These are phyloP conservation scores for Sepioteuthis lessoniana DNA, from an alignment of 2,888 invertebrate species.

Conservation along the genomic window DNA sequence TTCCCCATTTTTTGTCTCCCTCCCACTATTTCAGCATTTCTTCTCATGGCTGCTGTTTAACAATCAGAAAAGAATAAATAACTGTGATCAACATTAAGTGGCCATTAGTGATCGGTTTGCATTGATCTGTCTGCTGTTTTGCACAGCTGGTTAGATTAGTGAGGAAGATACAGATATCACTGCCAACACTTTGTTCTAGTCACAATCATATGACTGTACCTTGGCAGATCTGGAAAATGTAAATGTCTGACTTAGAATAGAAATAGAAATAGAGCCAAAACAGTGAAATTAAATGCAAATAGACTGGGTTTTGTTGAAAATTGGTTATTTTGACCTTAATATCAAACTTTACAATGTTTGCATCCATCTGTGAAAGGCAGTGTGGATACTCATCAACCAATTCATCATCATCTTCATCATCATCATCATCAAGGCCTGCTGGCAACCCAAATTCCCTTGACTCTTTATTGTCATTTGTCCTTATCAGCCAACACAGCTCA, in stretches of 20 bases:
- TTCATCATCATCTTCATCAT: too few species aligned
- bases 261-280: neutral
- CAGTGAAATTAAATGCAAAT: neutral
- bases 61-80: neutral
- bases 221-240: neutral
- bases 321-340: too few species aligned
- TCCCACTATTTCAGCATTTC: neutral
- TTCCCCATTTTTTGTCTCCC: neutral
- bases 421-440: too few species aligned
- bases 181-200: neutral
- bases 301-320: neutral
- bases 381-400: too few species aligned
- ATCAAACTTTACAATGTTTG: too few species aligned
- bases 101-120: conserved; percentile 4
- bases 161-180: neutral
- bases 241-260: neutral
- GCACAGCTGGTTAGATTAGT: neutral
- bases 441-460: too few species aligned
- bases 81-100: neutral
- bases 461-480: too few species aligned
- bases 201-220: neutral
- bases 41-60: neutral
- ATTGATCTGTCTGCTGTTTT: neutral
- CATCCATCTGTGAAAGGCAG: too few species aligned
- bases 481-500: too few species aligned